Conservation (phyloP, 2,113 vertebrate genomes). For the Pungitius pungitius region DNA sequence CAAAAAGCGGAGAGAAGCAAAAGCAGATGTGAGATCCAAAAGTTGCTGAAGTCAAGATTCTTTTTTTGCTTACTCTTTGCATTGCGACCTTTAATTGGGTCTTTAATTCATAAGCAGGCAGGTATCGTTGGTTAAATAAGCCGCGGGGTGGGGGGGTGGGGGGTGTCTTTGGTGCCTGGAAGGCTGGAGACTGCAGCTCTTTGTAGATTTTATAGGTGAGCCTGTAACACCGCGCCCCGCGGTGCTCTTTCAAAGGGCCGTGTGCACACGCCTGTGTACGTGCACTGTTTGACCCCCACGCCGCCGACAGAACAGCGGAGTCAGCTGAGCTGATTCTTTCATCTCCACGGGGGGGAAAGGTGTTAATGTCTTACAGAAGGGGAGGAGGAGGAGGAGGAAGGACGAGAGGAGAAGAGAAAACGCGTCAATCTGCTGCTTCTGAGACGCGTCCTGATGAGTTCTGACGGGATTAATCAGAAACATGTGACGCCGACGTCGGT, state of each 20-base stretch:
- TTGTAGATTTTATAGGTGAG: constrained; percentile 77
- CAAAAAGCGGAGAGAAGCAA: constrained; percentile 24
- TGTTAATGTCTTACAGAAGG: constrained; percentile 65
- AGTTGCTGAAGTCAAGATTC: constrained; percentile 5
- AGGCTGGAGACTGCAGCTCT: constrained; percentile 48
- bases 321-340: constrained; percentile 62
- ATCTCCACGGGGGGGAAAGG: constrained; percentile 70
- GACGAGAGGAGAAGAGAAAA: constrained; percentile 22
- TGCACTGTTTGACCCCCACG: constrained; percentile 47
- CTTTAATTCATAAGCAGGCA: constrained; percentile 25
- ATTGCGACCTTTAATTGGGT: constrained; percentile 13
- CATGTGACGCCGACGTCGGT: neutral
- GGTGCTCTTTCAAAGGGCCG: constrained; percentile 47
- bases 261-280: constrained; percentile 4
- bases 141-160: constrained; percentile 3
- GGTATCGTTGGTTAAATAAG: too few species aligned
- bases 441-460: constrained; percentile 30
- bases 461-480: constrained; percentile 38
- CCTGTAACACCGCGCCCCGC: constrained; percentile 51
- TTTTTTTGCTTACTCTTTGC: constrained; percentile 19
- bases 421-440: constrained; percentile 19
- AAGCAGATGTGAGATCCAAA: constrained; percentile 31
- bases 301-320: constrained; percentile 43
- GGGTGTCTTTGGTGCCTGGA: constrained; percentile 57
- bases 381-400: constrained; percentile 28